Evolutionary conservation across 2,888 invertebrate genomes (phyloP).

Genomic region (Polymixis lichenea): DNA sequence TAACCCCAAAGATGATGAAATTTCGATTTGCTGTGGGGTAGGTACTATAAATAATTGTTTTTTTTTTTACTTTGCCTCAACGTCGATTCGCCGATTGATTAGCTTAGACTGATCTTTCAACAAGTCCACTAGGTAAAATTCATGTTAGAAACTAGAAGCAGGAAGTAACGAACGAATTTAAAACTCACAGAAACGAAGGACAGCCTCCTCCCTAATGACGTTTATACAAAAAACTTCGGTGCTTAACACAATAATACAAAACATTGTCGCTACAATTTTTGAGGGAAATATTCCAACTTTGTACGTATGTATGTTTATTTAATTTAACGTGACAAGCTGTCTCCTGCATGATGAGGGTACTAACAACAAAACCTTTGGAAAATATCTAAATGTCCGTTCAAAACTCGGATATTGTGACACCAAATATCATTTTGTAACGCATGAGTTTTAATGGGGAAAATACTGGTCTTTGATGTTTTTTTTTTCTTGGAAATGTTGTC

Average conservation of each 20-base stretch:
- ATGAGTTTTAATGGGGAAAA: constrained; percentile 56
- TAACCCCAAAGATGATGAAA: no score
- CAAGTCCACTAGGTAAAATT: neutral
- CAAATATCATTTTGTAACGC: constrained; percentile 60
- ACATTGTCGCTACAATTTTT: constrained; percentile 54
- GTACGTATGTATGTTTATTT: constrained; percentile 67
- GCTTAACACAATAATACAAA: constrained; percentile 43
- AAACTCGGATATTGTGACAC: constrained; percentile 63
- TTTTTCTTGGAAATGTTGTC: neutral
- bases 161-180: constrained; percentile 3
- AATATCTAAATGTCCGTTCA: constrained; percentile 68
- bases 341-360: constrained; percentile 67
- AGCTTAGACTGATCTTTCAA: no score
- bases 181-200: constrained; percentile 23
- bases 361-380: constrained; percentile 67
- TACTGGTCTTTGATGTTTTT: constrained; percentile 3
- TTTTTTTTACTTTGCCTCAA: no score
- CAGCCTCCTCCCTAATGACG: constrained; percentile 20
- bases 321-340: constrained; percentile 69
- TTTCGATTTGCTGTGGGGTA: no score
- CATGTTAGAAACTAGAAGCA: neutral
- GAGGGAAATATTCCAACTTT: constrained; percentile 57
- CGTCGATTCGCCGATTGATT: no score
- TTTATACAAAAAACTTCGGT: constrained; percentile 42
- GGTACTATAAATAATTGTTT: no score